Conservation (phyloP, 2,888 invertebrate species). For the Cabera pusaria region DNA sequence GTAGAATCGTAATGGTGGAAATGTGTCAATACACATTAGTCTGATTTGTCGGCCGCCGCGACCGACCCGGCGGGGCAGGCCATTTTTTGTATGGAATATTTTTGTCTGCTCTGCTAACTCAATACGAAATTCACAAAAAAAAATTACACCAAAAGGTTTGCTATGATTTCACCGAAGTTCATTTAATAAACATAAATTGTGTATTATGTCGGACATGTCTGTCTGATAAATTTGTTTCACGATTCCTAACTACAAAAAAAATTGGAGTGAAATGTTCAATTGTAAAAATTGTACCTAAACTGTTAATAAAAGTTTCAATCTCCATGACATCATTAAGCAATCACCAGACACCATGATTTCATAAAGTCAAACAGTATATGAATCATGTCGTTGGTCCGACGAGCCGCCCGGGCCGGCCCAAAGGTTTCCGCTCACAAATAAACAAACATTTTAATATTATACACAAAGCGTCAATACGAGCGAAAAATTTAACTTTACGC, state of each 20-base stretch:
- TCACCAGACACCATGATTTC: slow-evolving; percentile 45
- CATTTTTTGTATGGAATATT: slow-evolving; percentile 34
- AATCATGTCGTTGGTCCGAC: slow-evolving; percentile 43
- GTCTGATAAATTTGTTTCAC: too few species aligned
- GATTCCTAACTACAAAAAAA: too few species aligned
- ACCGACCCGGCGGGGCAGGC: slow-evolving; percentile 17
- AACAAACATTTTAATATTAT: slow-evolving; percentile 74
- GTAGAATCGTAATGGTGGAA: slow-evolving; percentile 76
- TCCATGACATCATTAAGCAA: slow-evolving; percentile 35
- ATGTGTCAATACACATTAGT: slow-evolving; percentile 77
- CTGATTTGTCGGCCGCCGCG: slow-evolving; percentile 49
- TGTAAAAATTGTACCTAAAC: too few species aligned
- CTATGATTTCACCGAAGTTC: too few species aligned
- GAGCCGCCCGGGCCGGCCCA: slow-evolving; percentile 30
- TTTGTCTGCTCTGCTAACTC: slow-evolving; percentile 16
- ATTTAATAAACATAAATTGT: too few species aligned
- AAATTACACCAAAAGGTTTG: too few species aligned
- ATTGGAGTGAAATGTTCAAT: too few species aligned
- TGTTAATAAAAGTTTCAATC: too few species aligned
- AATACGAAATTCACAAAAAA: too few species aligned
- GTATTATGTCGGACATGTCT: too few species aligned
- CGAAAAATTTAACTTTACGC: slow-evolving; percentile 70
- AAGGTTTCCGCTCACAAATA: slow-evolving; percentile 62
- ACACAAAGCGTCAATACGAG: slow-evolving; percentile 67
- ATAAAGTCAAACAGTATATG: slow-evolving; percentile 56